Conservation (phyloP, 2,888 invertebrate species). For the Idaea aversata region DNA sequence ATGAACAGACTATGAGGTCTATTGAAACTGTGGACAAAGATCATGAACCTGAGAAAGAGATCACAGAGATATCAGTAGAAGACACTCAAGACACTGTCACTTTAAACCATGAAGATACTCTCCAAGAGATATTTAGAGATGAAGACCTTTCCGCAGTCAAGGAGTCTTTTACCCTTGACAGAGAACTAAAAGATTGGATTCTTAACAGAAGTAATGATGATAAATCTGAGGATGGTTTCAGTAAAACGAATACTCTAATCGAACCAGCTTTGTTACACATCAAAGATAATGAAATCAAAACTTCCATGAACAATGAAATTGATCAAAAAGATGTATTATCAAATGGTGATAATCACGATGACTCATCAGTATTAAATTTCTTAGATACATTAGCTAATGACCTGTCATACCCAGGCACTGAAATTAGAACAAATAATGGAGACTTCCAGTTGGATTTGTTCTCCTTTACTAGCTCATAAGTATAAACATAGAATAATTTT, state of each 20-base stretch:
- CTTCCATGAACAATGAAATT: constrained; percentile 27
- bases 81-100: constrained; percentile 17
- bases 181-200: constrained; percentile 56
- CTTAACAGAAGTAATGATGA: constrained; percentile 46
- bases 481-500: constrained; percentile 25
- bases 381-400: constrained; percentile 66
- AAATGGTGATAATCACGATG: constrained; percentile 39
- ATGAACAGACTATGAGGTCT: constrained; percentile 59
- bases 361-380: constrained; percentile 68
- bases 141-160: constrained; percentile 50
- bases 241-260: constrained; percentile 53
- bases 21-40: constrained; percentile 42
- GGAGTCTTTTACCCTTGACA: constrained; percentile 43
- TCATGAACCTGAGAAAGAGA: constrained; percentile 19
- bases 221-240: constrained; percentile 53
- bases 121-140: constrained; percentile 53
- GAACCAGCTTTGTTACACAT: constrained; percentile 57
- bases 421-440: constrained; percentile 63
- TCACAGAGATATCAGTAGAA: constrained; percentile 6
- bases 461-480: constrained; percentile 61
- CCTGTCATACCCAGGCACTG: constrained; percentile 64
- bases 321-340: constrained; percentile 24
- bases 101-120: constrained; percentile 29
- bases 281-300: constrained; percentile 38
- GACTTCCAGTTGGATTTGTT: constrained; percentile 72